Base-by-base conservation (phyloP, 2,113 vertebrate genomes). In the Neodontobutis hainanensis region DNA sequence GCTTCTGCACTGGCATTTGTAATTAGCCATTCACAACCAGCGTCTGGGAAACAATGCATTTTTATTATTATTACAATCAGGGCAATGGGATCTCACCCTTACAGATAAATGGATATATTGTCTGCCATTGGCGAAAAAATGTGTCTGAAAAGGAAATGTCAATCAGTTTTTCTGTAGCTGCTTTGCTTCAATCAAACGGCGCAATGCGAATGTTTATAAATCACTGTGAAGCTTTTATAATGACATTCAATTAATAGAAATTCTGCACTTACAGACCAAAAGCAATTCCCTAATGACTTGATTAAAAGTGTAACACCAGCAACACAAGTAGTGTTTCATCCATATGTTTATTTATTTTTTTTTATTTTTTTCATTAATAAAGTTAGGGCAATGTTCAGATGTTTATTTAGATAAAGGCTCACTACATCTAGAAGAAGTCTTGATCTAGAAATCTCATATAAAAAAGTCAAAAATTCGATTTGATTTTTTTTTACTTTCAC, bases 1-100 rank as follows among this genome's bases (percentile, higher is more conserved):
- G 81, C 65, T 82, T 75, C 70, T 70, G 68, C 70, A 47, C 73
- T 81, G 82, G 81, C 86, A 78, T 88, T 87, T 84, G 83, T 87
- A 87, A 89, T 91, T 82, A 89, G 74, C 65, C 52, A 70, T 81
- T 70, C 73, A 59, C 73, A 82, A 60, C 60, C 57, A 68, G 85
- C 72, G 80, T 68, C 42, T 73, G 60, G 81, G 75, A 81, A 55
- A 73, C 35, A 65, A 42, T 68, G 63, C 36, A 56, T 70, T 68
- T 73, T 66, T 75, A 60, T 61, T 79, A 70, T 72, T 72, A 70
- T 73, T 69, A 73, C 60, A 40, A 71, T 71, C 5, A 74, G 65
- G 9, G 63, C 59, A 73, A 73, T 46, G 40, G 35, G 59, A 74
- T 68, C 11, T 77, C 36, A 55, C 56, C 19, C 40, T 55, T 6